These are phyloP conservation scores for Eubasilissa regina DNA, from an alignment of 1,140 invertebrate species.

Conservation along the genomic window DNA sequence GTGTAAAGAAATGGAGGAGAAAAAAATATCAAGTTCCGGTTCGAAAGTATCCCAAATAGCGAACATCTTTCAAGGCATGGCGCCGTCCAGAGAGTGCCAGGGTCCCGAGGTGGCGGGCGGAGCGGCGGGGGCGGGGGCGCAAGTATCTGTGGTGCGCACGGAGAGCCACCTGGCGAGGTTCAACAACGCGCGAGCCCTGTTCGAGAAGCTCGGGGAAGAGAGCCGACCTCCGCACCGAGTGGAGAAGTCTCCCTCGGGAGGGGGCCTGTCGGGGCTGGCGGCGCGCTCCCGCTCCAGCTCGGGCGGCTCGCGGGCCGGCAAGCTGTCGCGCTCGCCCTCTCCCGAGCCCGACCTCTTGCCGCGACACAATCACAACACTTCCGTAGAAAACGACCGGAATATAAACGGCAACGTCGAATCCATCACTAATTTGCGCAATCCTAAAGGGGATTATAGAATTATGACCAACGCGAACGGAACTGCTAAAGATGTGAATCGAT, in stretches of 20 bases:
- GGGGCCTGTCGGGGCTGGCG: slow-evolving; percentile 65
- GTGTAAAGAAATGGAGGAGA: slow-evolving; percentile 75
- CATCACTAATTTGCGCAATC: not conserved
- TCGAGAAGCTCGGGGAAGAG: slow-evolving; percentile 91
- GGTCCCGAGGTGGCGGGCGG: slow-evolving; percentile 63
- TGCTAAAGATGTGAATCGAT: slow-evolving; percentile 62
- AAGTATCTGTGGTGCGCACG: slow-evolving; percentile 85
- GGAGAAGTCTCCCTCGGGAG: slow-evolving; percentile 70
- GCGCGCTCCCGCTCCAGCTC: slow-evolving; percentile 75
- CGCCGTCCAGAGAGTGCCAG: slow-evolving; percentile 65
- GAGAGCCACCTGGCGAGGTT: slow-evolving; percentile 92
- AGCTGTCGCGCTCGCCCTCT: slow-evolving; percentile 70
- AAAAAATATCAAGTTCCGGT: slow-evolving; percentile 74
- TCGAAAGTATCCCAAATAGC: slow-evolving; percentile 93
- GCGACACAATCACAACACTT: slow-evolving; percentile 38
- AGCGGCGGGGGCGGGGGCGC: slow-evolving; percentile 68
- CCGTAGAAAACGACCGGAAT: slow-evolving; percentile 41
- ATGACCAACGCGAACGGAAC: slow-evolving; percentile 65
- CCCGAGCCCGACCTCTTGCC: slow-evolving; percentile 68
- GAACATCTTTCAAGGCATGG: slow-evolving; percentile 85
- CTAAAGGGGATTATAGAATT: slow-evolving; percentile 46
- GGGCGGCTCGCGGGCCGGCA: slow-evolving; percentile 74
- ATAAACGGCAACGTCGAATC: slow-evolving; percentile 50
- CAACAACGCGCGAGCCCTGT: slow-evolving; percentile 92
- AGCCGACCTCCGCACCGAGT: slow-evolving; percentile 72